Evolutionary conservation across 2,888 invertebrate species (phyloP).

Genomic region (Encarsia formosa): DNA sequence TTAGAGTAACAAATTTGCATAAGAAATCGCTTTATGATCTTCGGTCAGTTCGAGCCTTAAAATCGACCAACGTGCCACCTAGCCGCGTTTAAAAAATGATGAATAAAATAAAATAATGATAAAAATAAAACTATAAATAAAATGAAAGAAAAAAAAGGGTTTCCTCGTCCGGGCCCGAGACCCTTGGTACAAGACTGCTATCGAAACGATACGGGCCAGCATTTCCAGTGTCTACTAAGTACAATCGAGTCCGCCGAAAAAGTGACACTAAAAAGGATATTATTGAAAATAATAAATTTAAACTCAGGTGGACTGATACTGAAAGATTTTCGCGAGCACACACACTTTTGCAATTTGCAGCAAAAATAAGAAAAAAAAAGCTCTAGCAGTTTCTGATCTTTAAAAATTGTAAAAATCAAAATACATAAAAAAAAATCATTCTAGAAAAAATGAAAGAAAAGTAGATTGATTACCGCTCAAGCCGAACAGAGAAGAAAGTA

Average conservation of each 20-base stretch:
- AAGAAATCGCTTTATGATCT: conserved; percentile 36
- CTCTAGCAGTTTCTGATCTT: no score
- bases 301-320: no score
- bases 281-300: no score
- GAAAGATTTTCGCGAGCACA: neutral
- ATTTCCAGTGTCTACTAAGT: conserved; percentile 21
- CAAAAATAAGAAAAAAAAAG: no score
- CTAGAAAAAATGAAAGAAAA: no score
- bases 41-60: conserved; percentile 40
- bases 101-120: neutral
- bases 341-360: no score
- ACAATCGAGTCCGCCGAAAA: conserved; percentile 7
- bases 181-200: conserved; percentile 35
- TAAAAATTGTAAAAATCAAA: no score
- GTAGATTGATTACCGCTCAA: no score
- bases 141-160: conserved; percentile 14
- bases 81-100: conserved; percentile 24
- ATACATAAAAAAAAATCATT: no score
- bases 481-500: no score
- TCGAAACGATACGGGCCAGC: conserved; percentile 29
- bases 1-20: conserved; percentile 43
- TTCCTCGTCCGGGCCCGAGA: conserved; percentile 29
- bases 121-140: conserved; percentile 9
- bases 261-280: no score
- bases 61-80: conserved; percentile 40